Base-by-base conservation (phyloP, 2,797 vertebrate species). In the Epinephelus coioides region DNA sequence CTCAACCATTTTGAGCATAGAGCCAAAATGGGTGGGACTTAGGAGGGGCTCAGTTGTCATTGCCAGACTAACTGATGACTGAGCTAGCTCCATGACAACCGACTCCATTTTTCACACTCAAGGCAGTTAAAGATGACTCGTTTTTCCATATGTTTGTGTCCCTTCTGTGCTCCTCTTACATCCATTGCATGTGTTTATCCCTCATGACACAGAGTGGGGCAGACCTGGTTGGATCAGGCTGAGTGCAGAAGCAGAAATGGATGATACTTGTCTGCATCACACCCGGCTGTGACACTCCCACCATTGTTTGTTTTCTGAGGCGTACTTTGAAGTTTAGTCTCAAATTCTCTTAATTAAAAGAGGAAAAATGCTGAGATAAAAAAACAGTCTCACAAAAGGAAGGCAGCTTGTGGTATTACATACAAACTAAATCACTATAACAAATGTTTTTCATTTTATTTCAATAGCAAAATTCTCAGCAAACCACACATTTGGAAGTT, bases 371-470 rank as follows among this genome's bases (percentile, higher is more conserved):
- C 8, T 43, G 3, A 43, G 55, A 62, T 40, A 54, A 49, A 67
- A 6, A 19, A 6, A 23, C 23, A 49, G 11, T 34, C 21, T 25
- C 46, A 12, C 60, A 60, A 51, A 67, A 34, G 34, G 25, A 59
- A 59, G 11, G 8, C 23, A 0, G 18, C 50, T 18, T 44, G n/a
- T 66, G 30, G 50, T 40, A 1, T n/a, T 21, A 46, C 49, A 43
- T 46, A 15, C 34, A 50, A 76, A 61, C 8, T 34, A 38, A 43
- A 44, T 66, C 4, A 51, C 2, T 12, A 2, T 4, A 47, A 47
- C 21, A 67, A 53, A 27, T 44, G 34, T 69, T 54, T 53, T 25
- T 34, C 14, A 54, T 65, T 66, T 79, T 19, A 43, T 54, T 34
- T 30, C 25, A 4, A 73, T 6, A 1, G 43, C 2, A 43, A 6